Evolutionary conservation across 2,113 vertebrate genomes (phyloP), one percentile per base, ranked within the genome.

Genomic region (Seriola quinqueradiata): DNA sequence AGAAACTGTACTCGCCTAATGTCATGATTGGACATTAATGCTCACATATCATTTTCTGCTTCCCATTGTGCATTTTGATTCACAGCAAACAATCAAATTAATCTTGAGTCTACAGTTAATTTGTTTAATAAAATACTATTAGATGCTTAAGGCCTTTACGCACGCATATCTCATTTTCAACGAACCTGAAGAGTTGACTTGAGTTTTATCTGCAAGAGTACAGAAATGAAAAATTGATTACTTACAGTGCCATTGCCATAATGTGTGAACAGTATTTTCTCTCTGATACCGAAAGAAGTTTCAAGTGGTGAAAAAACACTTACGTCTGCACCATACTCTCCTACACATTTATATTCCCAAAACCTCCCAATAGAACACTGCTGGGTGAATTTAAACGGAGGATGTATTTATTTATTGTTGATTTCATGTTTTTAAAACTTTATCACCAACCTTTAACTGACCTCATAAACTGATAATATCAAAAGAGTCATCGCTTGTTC

Each of bases 391-490:
- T 55, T 32, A 77, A 72, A 67, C 19, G 2, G 19, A 48, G 11
- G 3, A 23, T 21, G 16, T 19, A 50, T 60, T 42, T 23, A 14
- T 57, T 60, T 9, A 44, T 64, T 60, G 4, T 40, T 55, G 32
- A 28, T 69, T 70, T 70, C 16, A 17, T 70, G 9, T 52, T 36
- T 75, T 48, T 8, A 50, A 59, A 63, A 32, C 32, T n/a, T 71
- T 75, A 61, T 75, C n/a, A 16, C 28, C 11, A 12, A 69, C 64
- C 21, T 65, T n/a, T 63, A 38, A 34, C 77, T 80, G 72, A 80
- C 61, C 54, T 77, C 57, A 70, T 77, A 70, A 81, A 73, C 44
- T 54, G 40, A 14, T 58, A 67, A 81, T 54, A 85, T 36, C n/a
- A 77, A 58, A 28, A 46, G 50, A 44, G 50, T 34, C 65, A 65